Percentiles rank a stretch among this genome's conserved stretches.
phyloP scores from a whole-genome alignment of 2,113 vertebrate genomes.

The Pelusios castaneus region DNA sequence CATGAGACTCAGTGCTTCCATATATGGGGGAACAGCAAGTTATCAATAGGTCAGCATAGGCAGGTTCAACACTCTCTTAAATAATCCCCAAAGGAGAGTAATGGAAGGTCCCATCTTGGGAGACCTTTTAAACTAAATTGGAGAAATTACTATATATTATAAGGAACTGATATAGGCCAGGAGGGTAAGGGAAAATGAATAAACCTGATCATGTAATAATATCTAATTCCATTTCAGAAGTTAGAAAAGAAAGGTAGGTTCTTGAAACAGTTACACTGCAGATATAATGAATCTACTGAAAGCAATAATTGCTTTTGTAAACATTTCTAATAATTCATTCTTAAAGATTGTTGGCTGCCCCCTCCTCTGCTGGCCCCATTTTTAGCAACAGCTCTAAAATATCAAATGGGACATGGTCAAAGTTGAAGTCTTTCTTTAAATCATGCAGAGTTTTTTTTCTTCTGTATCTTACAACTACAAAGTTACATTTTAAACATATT shows the following conservation, averaged over 20 bases:
- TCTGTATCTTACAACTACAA: not conserved
- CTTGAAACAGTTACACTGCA: not conserved
- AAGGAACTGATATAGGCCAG: not conserved
- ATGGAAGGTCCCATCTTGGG: not conserved
- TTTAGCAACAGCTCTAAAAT: slow-evolving; percentile 28
- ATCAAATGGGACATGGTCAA: slow-evolving; percentile 41
- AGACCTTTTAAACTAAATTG: not conserved
- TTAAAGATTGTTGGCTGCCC: not conserved
- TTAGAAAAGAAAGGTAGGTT: not conserved
- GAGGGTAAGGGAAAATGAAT: not conserved
- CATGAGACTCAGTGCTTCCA: not conserved
- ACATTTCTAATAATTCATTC: not conserved
- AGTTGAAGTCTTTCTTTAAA: slow-evolving; percentile 15
- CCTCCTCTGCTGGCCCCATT: not conserved
- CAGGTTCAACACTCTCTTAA: not conserved
- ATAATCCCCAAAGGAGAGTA: not conserved
- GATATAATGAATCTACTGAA: not conserved
- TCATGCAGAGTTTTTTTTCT: not conserved
- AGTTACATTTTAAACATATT: not conserved
- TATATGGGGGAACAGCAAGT: not conserved
- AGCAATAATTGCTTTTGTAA: not conserved
- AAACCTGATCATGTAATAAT: not conserved
- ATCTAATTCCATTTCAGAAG: not conserved
- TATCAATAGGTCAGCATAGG: not conserved
- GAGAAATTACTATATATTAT: not conserved